Conservation (phyloP, 2,797 vertebrate genomes). For the Premnoplex brunnescens region DNA sequence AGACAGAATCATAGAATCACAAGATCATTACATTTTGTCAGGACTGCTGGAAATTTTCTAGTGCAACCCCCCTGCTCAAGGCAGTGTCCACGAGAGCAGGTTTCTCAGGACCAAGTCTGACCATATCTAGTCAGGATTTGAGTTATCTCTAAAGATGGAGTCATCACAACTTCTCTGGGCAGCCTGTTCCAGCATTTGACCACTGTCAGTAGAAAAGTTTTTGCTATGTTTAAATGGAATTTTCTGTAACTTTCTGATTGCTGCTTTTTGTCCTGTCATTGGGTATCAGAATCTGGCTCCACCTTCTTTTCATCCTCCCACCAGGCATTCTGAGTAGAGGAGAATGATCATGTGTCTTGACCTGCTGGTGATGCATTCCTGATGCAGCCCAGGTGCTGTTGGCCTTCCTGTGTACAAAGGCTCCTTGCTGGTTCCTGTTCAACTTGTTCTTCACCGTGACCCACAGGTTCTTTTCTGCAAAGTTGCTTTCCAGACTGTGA, state of each 20-base stretch:
- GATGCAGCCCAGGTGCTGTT: background rate
- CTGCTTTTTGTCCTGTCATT: background rate
- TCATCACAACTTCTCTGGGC: background rate
- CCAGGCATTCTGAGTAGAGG: background rate
- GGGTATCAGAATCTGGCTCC: background rate
- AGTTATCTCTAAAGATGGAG: background rate
- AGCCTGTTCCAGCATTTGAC: background rate
- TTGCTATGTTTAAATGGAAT: background rate
- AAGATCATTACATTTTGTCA: background rate
- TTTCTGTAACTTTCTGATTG: background rate
- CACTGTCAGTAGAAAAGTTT: background rate
- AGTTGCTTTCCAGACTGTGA: background rate
- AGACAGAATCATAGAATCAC: background rate
- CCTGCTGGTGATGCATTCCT: background rate
- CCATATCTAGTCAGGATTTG: background rate
- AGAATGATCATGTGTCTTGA: background rate
- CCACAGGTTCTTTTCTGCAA: background rate
- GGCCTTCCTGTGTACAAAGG: background rate
- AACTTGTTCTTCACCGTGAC: background rate
- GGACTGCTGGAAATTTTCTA: background rate
- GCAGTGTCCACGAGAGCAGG: background rate
- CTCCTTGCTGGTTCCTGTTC: background rate
- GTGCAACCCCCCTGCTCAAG: background rate
- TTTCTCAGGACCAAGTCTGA: background rate
- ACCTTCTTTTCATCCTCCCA: accelerated